These are phyloP conservation scores for Berghia stephanieae DNA, from an alignment of 1,140 invertebrate genomes.

Conservation along the genomic window DNA sequence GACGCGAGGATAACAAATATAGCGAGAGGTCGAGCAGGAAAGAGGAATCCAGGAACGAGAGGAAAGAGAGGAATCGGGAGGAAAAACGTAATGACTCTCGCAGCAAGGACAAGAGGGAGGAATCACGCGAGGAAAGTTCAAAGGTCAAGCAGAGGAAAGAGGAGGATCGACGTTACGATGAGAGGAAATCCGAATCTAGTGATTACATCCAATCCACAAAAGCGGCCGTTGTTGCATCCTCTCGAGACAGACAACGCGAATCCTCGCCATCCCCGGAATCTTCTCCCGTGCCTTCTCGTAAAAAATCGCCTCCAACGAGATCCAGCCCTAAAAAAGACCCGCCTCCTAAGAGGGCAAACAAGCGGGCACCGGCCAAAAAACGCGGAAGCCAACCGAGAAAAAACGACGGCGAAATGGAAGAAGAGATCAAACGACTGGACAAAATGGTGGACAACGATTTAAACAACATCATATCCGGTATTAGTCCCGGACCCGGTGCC, in stretches of 20 bases:
- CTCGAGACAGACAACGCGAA: too few species aligned
- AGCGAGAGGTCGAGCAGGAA: neutral
- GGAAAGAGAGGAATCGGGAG: neutral
- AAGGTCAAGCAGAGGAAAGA: neutral
- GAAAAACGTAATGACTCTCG: too few species aligned
- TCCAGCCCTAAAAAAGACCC: neutral
- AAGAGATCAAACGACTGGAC: constrained; percentile 27
- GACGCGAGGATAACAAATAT: neutral
- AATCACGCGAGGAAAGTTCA: neutral
- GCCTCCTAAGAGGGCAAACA: neutral
- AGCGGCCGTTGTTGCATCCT: neutral
- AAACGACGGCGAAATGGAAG: neutral
- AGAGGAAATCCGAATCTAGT: neutral
- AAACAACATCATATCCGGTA: constrained; percentile 17
- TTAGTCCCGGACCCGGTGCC: neutral
- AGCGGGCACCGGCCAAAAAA: neutral
- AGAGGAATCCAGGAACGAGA: neutral
- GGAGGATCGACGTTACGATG: neutral
- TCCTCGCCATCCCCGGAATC: neutral
- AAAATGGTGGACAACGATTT: constrained; percentile 27
- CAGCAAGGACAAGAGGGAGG: neutral
- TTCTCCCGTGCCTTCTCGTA: neutral
- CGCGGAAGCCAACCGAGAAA: neutral
- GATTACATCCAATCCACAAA: neutral
- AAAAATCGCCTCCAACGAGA: neutral